A percentile compares a stretch with the other conserved stretches of the same genome.
phyloP scores from a whole-genome alignment of 2,888 invertebrate genomes.

The Salpingus planirostris region DNA sequence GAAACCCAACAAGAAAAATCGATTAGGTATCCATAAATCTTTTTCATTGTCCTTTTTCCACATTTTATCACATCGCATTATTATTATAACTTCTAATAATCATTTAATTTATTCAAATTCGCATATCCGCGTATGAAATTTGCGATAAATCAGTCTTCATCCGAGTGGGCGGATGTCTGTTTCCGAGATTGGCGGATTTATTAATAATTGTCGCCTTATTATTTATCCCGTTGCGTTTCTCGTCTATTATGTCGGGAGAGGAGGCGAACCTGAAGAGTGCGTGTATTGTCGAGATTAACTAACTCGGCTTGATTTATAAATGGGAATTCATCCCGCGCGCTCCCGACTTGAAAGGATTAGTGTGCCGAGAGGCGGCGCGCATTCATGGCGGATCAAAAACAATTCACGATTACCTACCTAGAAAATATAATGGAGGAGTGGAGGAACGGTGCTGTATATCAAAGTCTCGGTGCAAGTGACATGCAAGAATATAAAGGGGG shows the following conservation, averaged over 20 bases:
- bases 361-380: slow-evolving; percentile 1
- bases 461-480: slow-evolving; percentile 10
- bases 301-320: slow-evolving; percentile 6
- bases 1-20: background rate
- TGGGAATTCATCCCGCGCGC: slow-evolving; percentile 3
- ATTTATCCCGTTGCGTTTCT: slow-evolving; percentile 2
- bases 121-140: too few species aligned
- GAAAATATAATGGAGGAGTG: slow-evolving; percentile 1
- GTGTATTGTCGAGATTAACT: slow-evolving; percentile 7
- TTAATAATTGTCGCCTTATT: background rate
- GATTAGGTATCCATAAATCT: background rate
- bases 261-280: slow-evolving; percentile 3
- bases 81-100: too few species aligned
- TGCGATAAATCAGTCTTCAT: too few species aligned
- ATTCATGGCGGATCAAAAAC: slow-evolving; percentile 9
- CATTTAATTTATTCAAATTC: too few species aligned
- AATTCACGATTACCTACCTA: slow-evolving; percentile 7
- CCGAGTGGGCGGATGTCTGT: background rate
- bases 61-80: too few species aligned
- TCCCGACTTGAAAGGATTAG: slow-evolving; percentile 5
- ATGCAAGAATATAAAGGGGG: slow-evolving; percentile 4
- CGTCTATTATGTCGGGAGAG: background rate
- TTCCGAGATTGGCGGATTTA: background rate
- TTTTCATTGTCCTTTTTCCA: background rate
- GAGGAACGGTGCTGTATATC: slow-evolving; percentile 8